These are phyloP conservation scores for Eleutherodactylus coqui DNA, from an alignment of 2,797 vertebrate species.

Conservation along the genomic window DNA sequence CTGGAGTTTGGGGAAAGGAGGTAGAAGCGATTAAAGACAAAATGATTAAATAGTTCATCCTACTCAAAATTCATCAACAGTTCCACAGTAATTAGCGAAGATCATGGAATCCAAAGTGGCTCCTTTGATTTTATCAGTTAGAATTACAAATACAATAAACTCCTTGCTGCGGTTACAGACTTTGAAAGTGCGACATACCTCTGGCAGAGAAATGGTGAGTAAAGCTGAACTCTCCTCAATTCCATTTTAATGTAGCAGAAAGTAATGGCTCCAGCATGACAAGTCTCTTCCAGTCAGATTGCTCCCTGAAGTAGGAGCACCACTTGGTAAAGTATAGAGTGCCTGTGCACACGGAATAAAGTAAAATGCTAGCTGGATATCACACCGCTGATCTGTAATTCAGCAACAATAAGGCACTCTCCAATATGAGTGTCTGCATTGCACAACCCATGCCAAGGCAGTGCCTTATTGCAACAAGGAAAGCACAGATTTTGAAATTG, in stretches of 20 bases:
- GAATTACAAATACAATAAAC: background rate
- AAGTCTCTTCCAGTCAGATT: slow-evolving; percentile 9
- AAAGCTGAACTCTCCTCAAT: slow-evolving; percentile 14
- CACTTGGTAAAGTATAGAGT: slow-evolving; percentile 18
- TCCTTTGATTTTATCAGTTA: background rate
- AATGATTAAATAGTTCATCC: background rate
- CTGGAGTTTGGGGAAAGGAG: background rate
- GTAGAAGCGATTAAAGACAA: background rate
- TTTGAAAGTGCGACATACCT: background rate
- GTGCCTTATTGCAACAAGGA: slow-evolving; percentile 61
- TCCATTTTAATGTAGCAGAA: slow-evolving; percentile 32
- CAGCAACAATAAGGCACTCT: slow-evolving; percentile 63
- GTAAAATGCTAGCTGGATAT: slow-evolving; percentile 49
- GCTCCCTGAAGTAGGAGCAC: slow-evolving; percentile 42
- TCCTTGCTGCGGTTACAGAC: background rate
- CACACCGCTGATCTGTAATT: slow-evolving; percentile 45
- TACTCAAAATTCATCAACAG: background rate
- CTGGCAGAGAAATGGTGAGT: slow-evolving; percentile 38
- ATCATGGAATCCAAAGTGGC: background rate
- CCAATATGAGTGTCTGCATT: slow-evolving; percentile 48
- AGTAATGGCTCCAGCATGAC: slow-evolving; percentile 31
- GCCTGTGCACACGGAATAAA: slow-evolving; percentile 24
- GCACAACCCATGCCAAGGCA: slow-evolving; percentile 50
- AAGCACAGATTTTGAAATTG: slow-evolving; percentile 48
- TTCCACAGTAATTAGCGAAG: slow-evolving; percentile 1